Base-by-base conservation (phyloP, 2,888 invertebrate species). In the Auanema freiburgensis region DNA sequence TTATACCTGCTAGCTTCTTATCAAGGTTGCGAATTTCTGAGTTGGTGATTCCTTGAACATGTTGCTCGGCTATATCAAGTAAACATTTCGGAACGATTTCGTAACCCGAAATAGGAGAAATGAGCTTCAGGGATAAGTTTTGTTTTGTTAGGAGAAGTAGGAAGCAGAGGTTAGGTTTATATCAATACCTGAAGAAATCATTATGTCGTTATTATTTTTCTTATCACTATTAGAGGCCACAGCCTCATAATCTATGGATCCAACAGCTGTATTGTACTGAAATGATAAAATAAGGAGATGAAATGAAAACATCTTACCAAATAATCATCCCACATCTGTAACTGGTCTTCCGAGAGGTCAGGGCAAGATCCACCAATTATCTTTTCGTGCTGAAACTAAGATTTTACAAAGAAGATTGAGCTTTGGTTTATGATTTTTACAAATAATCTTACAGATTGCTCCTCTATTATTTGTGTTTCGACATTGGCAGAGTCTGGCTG, bases 301-400 rank as follows among this genome's bases (percentile, higher is more conserved):
- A 25, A 23, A 16, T 24, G 18, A 21, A 40, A 56, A 53, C 6
- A 54, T 56, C 68, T 43, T 16, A 77, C 76, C 59, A 78, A 60
- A 58, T 75, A 78, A 43, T 79, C 75, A 58, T 79, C 78, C 78
- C 78, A 79, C 52, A 76, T 66, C 57, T 76, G 58, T 23, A 72
- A 59, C 53, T 79, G 78, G 40, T 77, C 68, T 21, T 69, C 65
- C n/a, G 69, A 65, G 16, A 79, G 63, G 61, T 79, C 79, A 2
- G 79, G 79, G 59, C 78, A 79, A 1, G 79, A 79, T 10, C 73
- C 74, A n/a, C 67, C 63, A 10, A 69, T n/a, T 23, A 24, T 8
- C n/a, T 16, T 16, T 23, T 23, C 53, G 21, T 24, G 33, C 33
- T 33, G 33, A 33, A 33, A 21, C 8, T 8, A 8, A 18, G 46